A percentile compares a stretch with the other conserved stretches of the same genome.
phyloP scores from a whole-genome alignment of 2,888 invertebrate species.

The Heliconius hortense region DNA sequence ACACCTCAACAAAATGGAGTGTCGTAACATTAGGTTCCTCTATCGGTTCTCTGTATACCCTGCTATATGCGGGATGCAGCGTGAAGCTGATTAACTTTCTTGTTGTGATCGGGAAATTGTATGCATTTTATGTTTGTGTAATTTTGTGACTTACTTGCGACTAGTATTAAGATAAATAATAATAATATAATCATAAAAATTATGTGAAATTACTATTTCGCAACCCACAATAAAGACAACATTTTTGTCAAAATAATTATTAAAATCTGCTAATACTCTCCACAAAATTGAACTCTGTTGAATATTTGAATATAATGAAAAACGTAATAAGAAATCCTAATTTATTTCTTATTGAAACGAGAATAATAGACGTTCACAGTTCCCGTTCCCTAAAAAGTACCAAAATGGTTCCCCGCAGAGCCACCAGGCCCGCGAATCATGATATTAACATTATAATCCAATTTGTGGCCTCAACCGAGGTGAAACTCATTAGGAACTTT shows the following conservation, averaged over 20 bases:
- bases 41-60: no score
- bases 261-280: constrained; percentile 66
- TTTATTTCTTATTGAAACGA: constrained; percentile 81
- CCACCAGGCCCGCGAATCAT: constrained; percentile 59
- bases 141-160: no score
- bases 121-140: no score
- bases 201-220: background rate
- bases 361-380: constrained; percentile 72
- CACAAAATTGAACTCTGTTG: constrained; percentile 73
- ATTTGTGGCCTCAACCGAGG: constrained; percentile 71
- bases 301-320: constrained; percentile 75
- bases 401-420: constrained; percentile 69
- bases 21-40: no score
- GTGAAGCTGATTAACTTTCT: no score
- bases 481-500: constrained; percentile 76
- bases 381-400: constrained; percentile 57
- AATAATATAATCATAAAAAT: background rate
- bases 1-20: no score
- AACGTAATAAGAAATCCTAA: constrained; percentile 81
- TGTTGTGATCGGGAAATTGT: no score
- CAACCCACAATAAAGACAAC: constrained; percentile 35
- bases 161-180: background rate
- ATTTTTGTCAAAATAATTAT: constrained; percentile 57
- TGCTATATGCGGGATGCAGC: no score
- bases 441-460: constrained; percentile 80